Base-by-base conservation (phyloP, 1,140 invertebrate genomes). In the Drosophila pachea region DNA sequence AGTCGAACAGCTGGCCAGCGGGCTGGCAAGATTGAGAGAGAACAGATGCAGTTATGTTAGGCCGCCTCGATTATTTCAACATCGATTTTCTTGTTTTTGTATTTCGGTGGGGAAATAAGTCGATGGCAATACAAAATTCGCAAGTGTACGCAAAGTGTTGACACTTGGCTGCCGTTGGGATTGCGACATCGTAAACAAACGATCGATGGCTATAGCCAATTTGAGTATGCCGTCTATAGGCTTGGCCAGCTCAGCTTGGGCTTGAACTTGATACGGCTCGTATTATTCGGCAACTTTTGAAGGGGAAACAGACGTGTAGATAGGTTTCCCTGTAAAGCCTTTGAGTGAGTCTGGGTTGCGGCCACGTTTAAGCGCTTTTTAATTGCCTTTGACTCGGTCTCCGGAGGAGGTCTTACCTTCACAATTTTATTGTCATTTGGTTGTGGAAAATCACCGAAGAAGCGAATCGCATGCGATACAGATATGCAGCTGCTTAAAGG, bases 51-150 rank as follows among this genome's bases (percentile, higher is more conserved):
- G 68, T 43, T 43, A 7, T 14, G 40, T 43, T 14, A 14, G 14
- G 40, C 59, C 49, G 71, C 47, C 48, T 29, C 58, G 56, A 56
- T 36, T 47, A 67, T 86, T 84, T 84, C 82, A 63, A 68, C 81
- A 84, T 81, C 63, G 73, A 61, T 49, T 54, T 60, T 63, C 60
- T 56, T 42, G 50, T 63, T 50, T 50, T 61, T 45, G 14, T 47
- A 43, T 42, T 59, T 9, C 40, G 40, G 48, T 73, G 74, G 52
- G 67, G 71, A 73, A 73, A 69, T 61, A 69, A 68, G 43, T 52
- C 56, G 61, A 61, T 14, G 65, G 38, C 40, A 68, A 61, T 68
- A 43, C 22, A 61, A 69, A 69, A 66, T 49, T 43, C 29, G 40
- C 70, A 69, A 64, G 52, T 72, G 68, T 68, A 53, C 52, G 43